Conservation (phyloP, 2,797 vertebrate genomes). For the Thaleichthys pacificus region DNA sequence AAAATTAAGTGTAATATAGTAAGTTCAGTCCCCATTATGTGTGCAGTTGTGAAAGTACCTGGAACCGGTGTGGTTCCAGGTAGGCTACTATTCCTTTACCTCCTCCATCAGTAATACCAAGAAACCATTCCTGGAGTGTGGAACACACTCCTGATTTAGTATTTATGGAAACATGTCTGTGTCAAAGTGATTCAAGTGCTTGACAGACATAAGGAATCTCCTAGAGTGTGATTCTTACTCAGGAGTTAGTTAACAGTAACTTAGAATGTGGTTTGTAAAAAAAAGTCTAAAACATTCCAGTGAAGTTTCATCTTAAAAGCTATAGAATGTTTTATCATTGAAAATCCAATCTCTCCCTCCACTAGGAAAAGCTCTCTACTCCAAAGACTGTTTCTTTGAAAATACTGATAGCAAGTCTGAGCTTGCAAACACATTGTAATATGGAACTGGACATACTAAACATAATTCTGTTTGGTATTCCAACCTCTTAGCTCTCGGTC, state of each 20-base stretch:
- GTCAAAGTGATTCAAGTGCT: constrained; percentile 51
- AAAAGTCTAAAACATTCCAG: background rate
- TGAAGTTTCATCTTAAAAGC: background rate
- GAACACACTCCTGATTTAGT: constrained; percentile 3
- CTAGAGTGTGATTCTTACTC: background rate
- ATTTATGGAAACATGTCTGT: background rate
- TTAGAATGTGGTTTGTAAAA: background rate
- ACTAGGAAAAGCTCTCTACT: constrained; percentile 23
- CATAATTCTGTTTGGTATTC: constrained; percentile 4
- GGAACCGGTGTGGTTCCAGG: background rate
- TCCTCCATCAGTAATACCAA: background rate
- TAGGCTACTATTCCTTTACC: background rate
- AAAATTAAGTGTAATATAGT: constrained; percentile 4
- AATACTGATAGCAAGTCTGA: constrained; percentile 50
- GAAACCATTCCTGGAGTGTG: background rate
- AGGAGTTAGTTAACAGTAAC: background rate
- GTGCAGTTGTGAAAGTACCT: background rate
- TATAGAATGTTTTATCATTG: constrained; percentile 1
- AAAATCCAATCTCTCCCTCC: constrained; percentile 41
- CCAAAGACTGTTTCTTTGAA: constrained; percentile 19
- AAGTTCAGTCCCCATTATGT: background rate
- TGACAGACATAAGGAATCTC: background rate
- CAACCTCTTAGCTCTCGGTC: constrained; percentile 19
- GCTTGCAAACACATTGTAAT: constrained; percentile 12
- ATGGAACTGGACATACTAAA: background rate